Evolutionary conservation across 2,113 vertebrate species (phyloP).

Genomic region (Hippolais icterina): DNA sequence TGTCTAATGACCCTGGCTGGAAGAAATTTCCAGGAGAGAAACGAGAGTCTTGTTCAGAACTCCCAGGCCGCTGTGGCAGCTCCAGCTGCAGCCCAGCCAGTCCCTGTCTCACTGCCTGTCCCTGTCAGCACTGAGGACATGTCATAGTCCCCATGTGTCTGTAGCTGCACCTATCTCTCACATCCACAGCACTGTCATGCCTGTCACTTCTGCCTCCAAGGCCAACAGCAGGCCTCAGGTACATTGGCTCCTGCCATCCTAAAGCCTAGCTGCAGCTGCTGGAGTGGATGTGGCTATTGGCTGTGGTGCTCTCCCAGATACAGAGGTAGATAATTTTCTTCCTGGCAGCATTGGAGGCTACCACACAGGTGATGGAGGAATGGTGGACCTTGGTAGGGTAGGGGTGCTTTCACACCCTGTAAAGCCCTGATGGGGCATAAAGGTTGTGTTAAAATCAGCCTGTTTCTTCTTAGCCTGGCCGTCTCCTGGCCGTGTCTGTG

Average conservation of each 20-base stretch:
- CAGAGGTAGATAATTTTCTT: background rate
- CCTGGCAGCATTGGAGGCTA: background rate
- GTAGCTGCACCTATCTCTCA: background rate
- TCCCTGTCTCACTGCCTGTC: background rate
- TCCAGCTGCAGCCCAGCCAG: background rate
- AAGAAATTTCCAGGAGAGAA: background rate
- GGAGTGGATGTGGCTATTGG: background rate
- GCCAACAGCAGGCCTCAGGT: background rate
- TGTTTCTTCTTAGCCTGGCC: background rate
- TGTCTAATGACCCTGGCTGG: background rate
- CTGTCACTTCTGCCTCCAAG: background rate
- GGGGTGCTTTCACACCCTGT: background rate
- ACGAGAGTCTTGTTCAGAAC: background rate
- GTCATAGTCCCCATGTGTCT: background rate
- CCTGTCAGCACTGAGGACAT: background rate
- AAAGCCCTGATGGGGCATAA: background rate
- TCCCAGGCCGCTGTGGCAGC: background rate
- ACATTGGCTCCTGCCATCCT: background rate
- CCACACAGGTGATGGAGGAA: background rate
- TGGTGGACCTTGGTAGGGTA: background rate
- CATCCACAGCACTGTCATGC: background rate
- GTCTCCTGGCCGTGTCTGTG: background rate
- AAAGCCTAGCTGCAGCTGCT: background rate
- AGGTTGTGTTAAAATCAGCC: background rate
- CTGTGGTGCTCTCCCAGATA: background rate